These are phyloP conservation scores for Zygaena filipendulae DNA, from an alignment of 2,888 invertebrate species.

Conservation along the genomic window DNA sequence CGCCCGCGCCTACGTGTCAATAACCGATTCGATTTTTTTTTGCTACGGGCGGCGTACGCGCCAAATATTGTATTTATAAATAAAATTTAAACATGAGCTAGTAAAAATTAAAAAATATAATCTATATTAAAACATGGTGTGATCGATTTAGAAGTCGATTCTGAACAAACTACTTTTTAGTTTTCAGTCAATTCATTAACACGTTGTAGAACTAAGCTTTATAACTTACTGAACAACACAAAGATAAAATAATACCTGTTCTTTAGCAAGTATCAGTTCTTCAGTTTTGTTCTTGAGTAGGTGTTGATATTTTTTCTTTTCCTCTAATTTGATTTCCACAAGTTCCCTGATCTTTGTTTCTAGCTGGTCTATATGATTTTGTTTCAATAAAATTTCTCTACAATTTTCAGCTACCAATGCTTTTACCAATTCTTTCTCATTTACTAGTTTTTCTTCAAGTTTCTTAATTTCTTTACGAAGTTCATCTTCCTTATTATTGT, in stretches of 20 bases:
- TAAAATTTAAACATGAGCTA: no score
- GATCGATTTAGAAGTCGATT: no score
- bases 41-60: no score
- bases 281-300: slow-evolving; percentile 46
- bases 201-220: no score
- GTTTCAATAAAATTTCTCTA: slow-evolving; percentile 61
- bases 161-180: no score
- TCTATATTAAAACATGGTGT: no score
- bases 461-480: slow-evolving; percentile 52
- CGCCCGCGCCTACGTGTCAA: no score
- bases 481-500: slow-evolving; percentile 45
- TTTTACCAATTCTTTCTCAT: slow-evolving; percentile 57
- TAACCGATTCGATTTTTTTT: no score
- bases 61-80: no score
- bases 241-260: slow-evolving; percentile 37
- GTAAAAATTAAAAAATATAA: no score
- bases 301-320: slow-evolving; percentile 44
- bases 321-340: slow-evolving; percentile 48
- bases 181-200: no score
- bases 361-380: slow-evolving; percentile 57
- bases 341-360: slow-evolving; percentile 56
- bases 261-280: slow-evolving; percentile 44
- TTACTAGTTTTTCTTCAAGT: slow-evolving; percentile 51
- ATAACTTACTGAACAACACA: no score
- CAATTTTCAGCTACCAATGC: slow-evolving; percentile 57